Evolutionary conservation across 2,888 invertebrate species (phyloP).

Genomic region (Spialia ferax): DNA sequence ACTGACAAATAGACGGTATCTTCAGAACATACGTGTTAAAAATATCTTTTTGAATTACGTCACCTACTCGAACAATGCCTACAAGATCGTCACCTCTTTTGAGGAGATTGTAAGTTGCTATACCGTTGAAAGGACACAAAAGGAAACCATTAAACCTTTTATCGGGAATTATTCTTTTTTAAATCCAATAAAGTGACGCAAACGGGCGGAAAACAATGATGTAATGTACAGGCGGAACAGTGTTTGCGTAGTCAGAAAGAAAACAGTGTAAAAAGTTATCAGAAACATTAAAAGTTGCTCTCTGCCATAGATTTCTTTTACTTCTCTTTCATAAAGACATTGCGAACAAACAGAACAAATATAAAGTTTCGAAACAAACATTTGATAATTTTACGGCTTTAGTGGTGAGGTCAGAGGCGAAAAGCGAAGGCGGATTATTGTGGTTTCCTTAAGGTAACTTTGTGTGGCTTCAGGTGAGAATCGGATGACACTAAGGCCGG

Average conservation of each 20-base stretch:
- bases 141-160: no score
- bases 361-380: conserved; percentile 38
- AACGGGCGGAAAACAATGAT: conserved; percentile 6
- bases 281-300: conserved; percentile 35
- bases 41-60: no score
- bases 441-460: conserved; percentile 5
- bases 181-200: background rate
- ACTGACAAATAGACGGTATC: no score
- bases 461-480: conserved; percentile 20
- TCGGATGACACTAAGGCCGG: background rate
- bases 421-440: conserved; percentile 26
- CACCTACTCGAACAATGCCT: no score
- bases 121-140: no score
- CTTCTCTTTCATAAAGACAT: conserved; percentile 34
- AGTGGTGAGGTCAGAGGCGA: conserved; percentile 18
- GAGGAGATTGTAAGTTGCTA: no score
- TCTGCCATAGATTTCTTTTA: conserved; percentile 32
- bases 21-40: no score
- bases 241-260: conserved; percentile 21
- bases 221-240: background rate
- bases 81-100: no score
- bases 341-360: conserved; percentile 41
- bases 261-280: conserved; percentile 28
- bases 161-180: background rate
- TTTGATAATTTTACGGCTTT: conserved; percentile 37